Percentiles rank a stretch among this genome's conserved stretches.
These are phyloP conservation scores for Leucoraja ocellata DNA, from an alignment of 2,797 vertebrate genomes.

Conservation along the genomic window DNA sequence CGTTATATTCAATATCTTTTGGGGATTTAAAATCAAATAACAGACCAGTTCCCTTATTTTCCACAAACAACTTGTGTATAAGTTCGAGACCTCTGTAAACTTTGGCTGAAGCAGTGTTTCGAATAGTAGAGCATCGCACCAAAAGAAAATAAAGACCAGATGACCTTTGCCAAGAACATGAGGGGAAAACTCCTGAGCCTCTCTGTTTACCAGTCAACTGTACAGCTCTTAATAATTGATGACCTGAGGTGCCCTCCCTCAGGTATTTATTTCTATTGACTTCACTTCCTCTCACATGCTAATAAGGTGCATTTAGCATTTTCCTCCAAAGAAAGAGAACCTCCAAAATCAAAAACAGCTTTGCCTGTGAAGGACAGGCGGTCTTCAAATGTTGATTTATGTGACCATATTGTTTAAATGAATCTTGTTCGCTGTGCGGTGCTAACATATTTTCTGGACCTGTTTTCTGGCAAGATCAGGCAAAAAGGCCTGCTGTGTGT, in stretches of 20 bases:
- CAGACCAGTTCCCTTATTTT: background rate
- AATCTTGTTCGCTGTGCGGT: background rate
- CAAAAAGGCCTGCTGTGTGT: background rate
- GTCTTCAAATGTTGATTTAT: background rate
- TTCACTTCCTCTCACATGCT: constrained; percentile 21
- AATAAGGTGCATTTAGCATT: constrained; percentile 24
- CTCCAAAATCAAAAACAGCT: constrained; percentile 8
- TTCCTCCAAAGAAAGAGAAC: background rate
- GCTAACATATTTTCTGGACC: background rate
- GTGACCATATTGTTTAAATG: background rate
- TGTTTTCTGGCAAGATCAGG: background rate
- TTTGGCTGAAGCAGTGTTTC: background rate
- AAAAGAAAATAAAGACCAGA: constrained; percentile 29
- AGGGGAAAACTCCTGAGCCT: background rate
- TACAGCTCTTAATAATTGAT: constrained; percentile 27
- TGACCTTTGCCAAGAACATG: constrained; percentile 28
- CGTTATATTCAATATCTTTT: background rate
- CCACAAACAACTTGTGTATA: background rate
- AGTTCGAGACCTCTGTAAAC: background rate
- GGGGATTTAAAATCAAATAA: background rate
- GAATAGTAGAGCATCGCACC: constrained; percentile 5
- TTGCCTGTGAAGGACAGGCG: background rate
- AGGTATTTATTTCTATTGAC: constrained; percentile 8
- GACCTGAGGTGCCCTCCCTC: constrained; percentile 16
- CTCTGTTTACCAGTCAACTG: constrained; percentile 27